A percentile compares a stretch with the other conserved stretches of the same genome.
Evolutionary conservation across 2,888 invertebrate species (phyloP).

Genomic region (Scaptodrosophila latifasciaeformis): DNA sequence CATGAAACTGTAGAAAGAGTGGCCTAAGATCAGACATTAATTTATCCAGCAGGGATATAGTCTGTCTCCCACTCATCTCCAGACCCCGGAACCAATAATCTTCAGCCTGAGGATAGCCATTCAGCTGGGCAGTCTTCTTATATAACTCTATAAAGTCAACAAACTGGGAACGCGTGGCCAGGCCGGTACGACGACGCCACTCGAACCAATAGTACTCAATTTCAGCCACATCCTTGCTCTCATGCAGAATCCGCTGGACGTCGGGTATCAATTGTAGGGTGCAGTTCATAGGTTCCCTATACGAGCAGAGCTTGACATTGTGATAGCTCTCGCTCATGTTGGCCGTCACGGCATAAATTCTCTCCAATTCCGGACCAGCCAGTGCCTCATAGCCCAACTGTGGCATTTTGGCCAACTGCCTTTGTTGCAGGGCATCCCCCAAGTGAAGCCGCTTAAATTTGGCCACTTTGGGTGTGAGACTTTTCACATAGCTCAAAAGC

Average conservation of each 20-base stretch:
- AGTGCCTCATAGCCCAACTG: conserved; percentile 84
- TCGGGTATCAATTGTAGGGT: conserved; percentile 82
- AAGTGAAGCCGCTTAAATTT: conserved; percentile 73
- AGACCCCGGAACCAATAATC: conserved; percentile 83
- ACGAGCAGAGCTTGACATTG: conserved; percentile 85
- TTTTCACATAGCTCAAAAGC: conserved; percentile 49
- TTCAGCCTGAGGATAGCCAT: conserved; percentile 74
- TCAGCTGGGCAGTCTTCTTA: conserved; percentile 62
- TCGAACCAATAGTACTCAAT: conserved; percentile 72
- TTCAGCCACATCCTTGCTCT: conserved; percentile 59
- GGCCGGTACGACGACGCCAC: conserved; percentile 67
- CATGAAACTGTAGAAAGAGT: conserved; percentile 70
- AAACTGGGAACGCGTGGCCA: conserved; percentile 54
- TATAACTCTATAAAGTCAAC: conserved; percentile 67
- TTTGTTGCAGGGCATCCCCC: conserved; percentile 79
- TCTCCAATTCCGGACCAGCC: conserved; percentile 79
- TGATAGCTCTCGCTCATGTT: conserved; percentile 86
- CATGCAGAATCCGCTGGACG: conserved; percentile 64
- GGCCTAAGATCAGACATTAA: conserved; percentile 62
- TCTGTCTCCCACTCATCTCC: conserved; percentile 73
- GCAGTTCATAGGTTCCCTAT: conserved; percentile 78
- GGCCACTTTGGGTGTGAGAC: conserved; percentile 39
- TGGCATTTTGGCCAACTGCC: conserved; percentile 85
- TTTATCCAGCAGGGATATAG: conserved; percentile 57
- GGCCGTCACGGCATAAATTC: conserved; percentile 79